phyloP scores from a whole-genome alignment of 2,888 invertebrate genomes.

The Chaetoderma sp. region DNA sequence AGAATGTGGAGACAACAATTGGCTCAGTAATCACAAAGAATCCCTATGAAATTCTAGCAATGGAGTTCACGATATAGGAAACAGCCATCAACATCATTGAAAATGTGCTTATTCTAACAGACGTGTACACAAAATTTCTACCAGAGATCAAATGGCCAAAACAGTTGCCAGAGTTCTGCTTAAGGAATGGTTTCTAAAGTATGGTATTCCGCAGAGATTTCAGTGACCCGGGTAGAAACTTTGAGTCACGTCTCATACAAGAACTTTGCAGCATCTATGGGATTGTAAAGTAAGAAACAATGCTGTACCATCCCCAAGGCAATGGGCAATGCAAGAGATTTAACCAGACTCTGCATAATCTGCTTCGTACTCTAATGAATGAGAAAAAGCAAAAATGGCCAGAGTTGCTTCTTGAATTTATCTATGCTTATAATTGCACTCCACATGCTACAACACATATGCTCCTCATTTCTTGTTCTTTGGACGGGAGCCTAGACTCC shows the following conservation, averaged over 20 bases:
- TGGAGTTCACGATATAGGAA: background rate
- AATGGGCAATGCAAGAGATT: slow-evolving; percentile 42
- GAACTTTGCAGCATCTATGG: slow-evolving; percentile 34
- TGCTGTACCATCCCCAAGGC: slow-evolving; percentile 38
- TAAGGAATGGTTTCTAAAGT: slow-evolving; percentile 37
- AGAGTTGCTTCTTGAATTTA: slow-evolving; percentile 27
- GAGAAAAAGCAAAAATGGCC: slow-evolving; percentile 36
- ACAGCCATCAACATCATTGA: background rate
- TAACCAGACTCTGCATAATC: slow-evolving; percentile 36
- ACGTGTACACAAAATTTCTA: slow-evolving; percentile 41
- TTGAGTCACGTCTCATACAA: slow-evolving; percentile 30
- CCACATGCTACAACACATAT: slow-evolving; percentile 17
- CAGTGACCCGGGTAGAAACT: slow-evolving; percentile 38
- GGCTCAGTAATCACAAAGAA: background rate
- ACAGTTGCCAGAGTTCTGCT: slow-evolving; percentile 37
- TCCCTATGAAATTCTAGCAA: background rate
- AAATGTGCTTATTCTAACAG: background rate
- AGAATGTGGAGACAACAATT: background rate
- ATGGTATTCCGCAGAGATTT: slow-evolving; percentile 36
- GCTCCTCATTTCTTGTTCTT: slow-evolving; percentile 22
- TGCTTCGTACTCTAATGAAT: slow-evolving; percentile 29
- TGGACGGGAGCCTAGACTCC: slow-evolving; percentile 23
- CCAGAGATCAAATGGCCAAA: slow-evolving; percentile 34
- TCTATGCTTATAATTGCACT: slow-evolving; percentile 27
- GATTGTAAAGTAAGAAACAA: slow-evolving; percentile 34